Conservation (phyloP, 2,888 invertebrate genomes). For the Drosophila kanekoi region DNA sequence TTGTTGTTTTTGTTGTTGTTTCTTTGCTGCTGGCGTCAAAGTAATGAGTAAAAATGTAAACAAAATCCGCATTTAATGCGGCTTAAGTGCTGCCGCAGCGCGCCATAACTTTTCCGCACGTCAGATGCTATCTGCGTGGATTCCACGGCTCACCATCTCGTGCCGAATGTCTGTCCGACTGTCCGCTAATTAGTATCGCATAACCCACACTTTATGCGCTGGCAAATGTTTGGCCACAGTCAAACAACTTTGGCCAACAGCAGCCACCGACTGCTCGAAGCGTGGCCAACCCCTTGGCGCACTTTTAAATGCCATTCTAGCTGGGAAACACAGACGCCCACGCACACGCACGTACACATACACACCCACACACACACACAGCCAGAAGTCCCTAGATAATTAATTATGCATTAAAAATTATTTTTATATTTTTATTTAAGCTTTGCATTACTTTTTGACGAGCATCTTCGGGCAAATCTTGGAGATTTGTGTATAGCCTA, state of each 20-base stretch:
- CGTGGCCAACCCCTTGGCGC: conserved; percentile 1
- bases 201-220: conserved; percentile 2
- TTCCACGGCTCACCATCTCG: background rate
- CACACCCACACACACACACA: too few species aligned
- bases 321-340: conserved; percentile 19
- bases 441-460: conserved; percentile 5
- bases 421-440: conserved; percentile 16
- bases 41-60: conserved; percentile 64
- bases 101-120: conserved; percentile 39
- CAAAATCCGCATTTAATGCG: conserved; percentile 69
- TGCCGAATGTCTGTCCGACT: background rate
- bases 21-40: conserved; percentile 20
- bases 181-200: conserved; percentile 56
- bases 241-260: conserved; percentile 26
- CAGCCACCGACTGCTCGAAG: background rate
- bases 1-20: conserved; percentile 7
- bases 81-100: conserved; percentile 59
- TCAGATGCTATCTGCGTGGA: conserved; percentile 17
- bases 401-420: conserved; percentile 69
- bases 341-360: too few species aligned
- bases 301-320: conserved; percentile 56
- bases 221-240: conserved; percentile 14
- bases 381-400: conserved; percentile 41
- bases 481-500: background rate
- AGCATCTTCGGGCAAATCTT: conserved; percentile 19